Conservation (phyloP, 2,888 invertebrate species). For the Invenusta paracnida region DNA sequence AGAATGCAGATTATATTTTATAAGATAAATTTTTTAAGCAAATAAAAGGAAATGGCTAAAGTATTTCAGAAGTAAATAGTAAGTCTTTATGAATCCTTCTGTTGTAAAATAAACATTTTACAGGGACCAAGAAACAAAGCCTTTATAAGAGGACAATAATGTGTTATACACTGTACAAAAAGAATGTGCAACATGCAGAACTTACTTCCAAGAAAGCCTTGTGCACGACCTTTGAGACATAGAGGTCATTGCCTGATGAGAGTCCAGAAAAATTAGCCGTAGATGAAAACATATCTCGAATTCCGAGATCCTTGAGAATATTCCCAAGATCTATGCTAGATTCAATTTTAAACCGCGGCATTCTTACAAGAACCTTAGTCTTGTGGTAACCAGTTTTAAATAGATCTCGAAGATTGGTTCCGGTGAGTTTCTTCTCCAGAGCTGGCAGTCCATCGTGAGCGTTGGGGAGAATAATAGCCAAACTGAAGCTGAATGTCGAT, state of each 20-base stretch:
- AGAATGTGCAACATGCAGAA: too few species aligned
- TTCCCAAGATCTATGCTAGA: conserved; percentile 48
- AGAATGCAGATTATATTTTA: too few species aligned
- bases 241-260: conserved; percentile 48
- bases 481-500: conserved; percentile 48
- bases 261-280: conserved; percentile 55
- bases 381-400: not conserved
- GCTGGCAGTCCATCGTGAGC: conserved; percentile 47
- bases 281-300: conserved; percentile 50
- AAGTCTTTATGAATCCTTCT: too few species aligned
- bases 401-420: not conserved
- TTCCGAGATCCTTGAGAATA: conserved; percentile 49
- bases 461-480: conserved; percentile 54
- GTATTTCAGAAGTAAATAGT: too few species aligned
- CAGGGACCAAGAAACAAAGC: too few species aligned
- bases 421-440: conserved; percentile 45
- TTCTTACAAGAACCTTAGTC: conserved; percentile 45
- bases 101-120: too few species aligned
- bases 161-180: too few species aligned
- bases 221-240: conserved; percentile 53
- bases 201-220: conserved; percentile 52
- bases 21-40: too few species aligned
- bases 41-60: too few species aligned
- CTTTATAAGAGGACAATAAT: too few species aligned
- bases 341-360: conserved; percentile 53